Base-by-base conservation (phyloP, 2,888 invertebrate species). In the Linnaemya vulpina region DNA sequence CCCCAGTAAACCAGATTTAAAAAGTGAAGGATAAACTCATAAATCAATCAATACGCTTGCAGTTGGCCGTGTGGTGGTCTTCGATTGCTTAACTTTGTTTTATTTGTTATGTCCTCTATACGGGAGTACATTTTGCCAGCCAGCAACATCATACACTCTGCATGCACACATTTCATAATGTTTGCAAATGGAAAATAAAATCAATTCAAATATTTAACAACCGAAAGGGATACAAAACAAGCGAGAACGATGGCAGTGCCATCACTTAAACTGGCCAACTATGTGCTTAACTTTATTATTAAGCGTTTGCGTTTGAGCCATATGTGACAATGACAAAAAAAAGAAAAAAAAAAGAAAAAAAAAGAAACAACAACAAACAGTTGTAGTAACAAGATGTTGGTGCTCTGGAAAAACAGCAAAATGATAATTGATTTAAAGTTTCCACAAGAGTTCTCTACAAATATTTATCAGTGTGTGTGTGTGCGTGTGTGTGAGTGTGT, bases 21-120 rank as follows among this genome's bases (percentile, higher is more conserved):
- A 49, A 46, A 49, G 30, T 65, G 3, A 5, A 30, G 30, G 46
- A 11, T 17, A n/a, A 38, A 46, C 46, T 49, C 62, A 65, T 76
- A 65, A 76, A 76, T 65, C 53, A 75, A 65, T 75, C 75, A 65
- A 55, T 75, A 38, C 22, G 35, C 35, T 51, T 63, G 43, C 55
- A 40, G 30, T 53, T 70, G 53, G 40, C 40, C 17, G 3, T 60
- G 71, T 13, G 13, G 58, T 20, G 30, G 63, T 43, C 30, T 30
- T 46, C 30, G 75, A 65, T 65, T 55, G 53, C 46, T 74, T 71
- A 40, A 55, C 25, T 71, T 58, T 13, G 46, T 62, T 62, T 62
- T 49, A 46, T 43, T 53, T 65, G 43, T 65, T 43, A 65, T 35
- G n/a, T n/a, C 55, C 65, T 65, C 43, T 65, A 74, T 15, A 17